Conservation (phyloP, 2,888 invertebrate species). For the Apomyelois bistriatella region DNA sequence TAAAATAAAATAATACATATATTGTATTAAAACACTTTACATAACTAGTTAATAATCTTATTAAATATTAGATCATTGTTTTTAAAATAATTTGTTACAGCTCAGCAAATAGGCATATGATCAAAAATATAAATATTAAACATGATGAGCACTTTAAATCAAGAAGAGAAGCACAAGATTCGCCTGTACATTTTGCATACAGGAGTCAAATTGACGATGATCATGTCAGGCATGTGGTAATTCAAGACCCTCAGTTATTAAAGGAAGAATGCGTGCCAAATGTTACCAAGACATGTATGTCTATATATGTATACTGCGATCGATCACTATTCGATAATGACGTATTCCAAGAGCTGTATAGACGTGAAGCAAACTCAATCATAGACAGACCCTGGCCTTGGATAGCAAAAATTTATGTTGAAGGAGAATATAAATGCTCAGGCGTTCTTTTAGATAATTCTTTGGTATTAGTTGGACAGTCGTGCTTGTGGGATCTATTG, state of each 20-base stretch:
- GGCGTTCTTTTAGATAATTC: slow-evolving; percentile 83
- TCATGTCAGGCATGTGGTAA: slow-evolving; percentile 37
- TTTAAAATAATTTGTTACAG: slow-evolving; percentile 36
- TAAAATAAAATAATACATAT: not conserved
- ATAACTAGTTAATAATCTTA: too few species aligned
- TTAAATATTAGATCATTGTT: too few species aligned
- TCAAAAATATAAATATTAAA: slow-evolving; percentile 62
- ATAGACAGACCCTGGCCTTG: slow-evolving; percentile 81
- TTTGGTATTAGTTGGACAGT: slow-evolving; percentile 83
- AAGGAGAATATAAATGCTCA: slow-evolving; percentile 85
- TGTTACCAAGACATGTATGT: slow-evolving; percentile 72
- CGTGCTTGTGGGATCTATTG: slow-evolving; percentile 71
- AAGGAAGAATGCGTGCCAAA: slow-evolving; percentile 69
- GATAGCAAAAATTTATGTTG: slow-evolving; percentile 85
- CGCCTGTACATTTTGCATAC: slow-evolving; percentile 55
- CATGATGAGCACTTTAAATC: slow-evolving; percentile 37
- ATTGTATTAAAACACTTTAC: too few species aligned
- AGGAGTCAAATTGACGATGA: slow-evolving; percentile 33
- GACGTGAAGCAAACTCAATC: slow-evolving; percentile 30
- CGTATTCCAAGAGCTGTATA: slow-evolving; percentile 38
- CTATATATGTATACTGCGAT: slow-evolving; percentile 77
- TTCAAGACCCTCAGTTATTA: slow-evolving; percentile 58
- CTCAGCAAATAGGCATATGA: slow-evolving; percentile 54
- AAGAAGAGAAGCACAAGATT: slow-evolving; percentile 38
- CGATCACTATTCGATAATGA: slow-evolving; percentile 59